Evolutionary conservation across 2,797 vertebrate species (phyloP).

Genomic region (Phalanger gymnotis): DNA sequence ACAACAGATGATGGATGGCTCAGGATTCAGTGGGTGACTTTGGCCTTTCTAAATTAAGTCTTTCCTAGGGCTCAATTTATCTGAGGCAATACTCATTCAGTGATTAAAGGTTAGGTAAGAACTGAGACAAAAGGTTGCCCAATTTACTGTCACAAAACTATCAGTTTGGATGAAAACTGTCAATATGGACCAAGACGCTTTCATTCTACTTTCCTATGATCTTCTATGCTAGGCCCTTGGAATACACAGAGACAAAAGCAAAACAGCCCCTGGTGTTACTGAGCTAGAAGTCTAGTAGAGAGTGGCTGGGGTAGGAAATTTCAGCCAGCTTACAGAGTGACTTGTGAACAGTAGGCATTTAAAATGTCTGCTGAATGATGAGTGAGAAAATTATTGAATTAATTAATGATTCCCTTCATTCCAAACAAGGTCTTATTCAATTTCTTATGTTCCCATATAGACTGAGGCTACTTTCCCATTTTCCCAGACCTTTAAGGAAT

Average conservation of each 20-base stretch:
- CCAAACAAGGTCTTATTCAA: background rate
- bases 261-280: background rate
- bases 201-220: background rate
- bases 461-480: background rate
- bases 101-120: background rate
- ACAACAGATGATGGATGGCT: background rate
- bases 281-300: background rate
- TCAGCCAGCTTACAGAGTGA: background rate
- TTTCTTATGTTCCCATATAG: background rate
- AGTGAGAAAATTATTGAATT: background rate
- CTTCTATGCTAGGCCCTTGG: background rate
- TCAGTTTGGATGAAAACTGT: background rate
- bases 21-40: background rate
- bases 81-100: background rate
- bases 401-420: background rate
- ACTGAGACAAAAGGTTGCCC: background rate
- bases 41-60: background rate
- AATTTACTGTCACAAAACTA: background rate
- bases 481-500: background rate
- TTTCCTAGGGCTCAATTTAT: background rate
- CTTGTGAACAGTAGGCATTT: background rate
- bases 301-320: background rate
- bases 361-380: background rate
- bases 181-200: background rate
- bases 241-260: background rate